Percentiles rank a stretch among this genome's conserved stretches.
phyloP scores from a whole-genome alignment of 2,888 invertebrate species.

The Linyphia triangularis region DNA sequence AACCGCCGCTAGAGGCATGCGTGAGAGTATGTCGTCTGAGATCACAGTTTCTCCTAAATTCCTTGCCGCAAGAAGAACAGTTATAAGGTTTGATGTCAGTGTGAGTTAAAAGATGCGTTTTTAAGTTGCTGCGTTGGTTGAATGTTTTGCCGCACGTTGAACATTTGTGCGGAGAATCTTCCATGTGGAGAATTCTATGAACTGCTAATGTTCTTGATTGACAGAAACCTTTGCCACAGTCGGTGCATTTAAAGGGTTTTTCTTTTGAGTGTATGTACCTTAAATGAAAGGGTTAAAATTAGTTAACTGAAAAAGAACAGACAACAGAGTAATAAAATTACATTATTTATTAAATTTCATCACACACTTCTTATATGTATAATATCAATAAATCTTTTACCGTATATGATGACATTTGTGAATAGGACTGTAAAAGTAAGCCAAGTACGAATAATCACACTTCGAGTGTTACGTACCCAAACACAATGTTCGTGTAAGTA shows the following conservation, averaged over 20 bases:
- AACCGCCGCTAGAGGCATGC: conserved; percentile 84
- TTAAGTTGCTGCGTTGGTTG: conserved; percentile 94
- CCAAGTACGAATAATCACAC: too few species aligned
- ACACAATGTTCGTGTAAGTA: too few species aligned
- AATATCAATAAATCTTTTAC: too few species aligned
- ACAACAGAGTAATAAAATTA: neutral
- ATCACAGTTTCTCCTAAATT: conserved; percentile 94
- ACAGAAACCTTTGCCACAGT: conserved; percentile 98
- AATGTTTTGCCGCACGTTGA: conserved; percentile 94
- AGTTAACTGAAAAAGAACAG: neutral
- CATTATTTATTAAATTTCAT: neutral
- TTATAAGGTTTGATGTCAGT: conserved; percentile 96
- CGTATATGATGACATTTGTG: too few species aligned
- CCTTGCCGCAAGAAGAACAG: conserved; percentile 92
- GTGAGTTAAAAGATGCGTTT: conserved; percentile 94
- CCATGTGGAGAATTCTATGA: conserved; percentile 96
- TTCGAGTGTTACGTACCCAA: too few species aligned
- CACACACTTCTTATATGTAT: too few species aligned
- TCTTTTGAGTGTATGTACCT: conserved; percentile 99
- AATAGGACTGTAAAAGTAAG: too few species aligned
- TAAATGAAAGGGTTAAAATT: conserved; percentile 79
- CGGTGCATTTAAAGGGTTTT: conserved; percentile 97
- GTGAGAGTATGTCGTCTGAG: conserved; percentile 92
- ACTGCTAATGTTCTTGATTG: conserved; percentile 97
- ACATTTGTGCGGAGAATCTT: conserved; percentile 95